These are phyloP conservation scores for Idaea dimidiata DNA, from an alignment of 2,888 invertebrate genomes.

Conservation along the genomic window DNA sequence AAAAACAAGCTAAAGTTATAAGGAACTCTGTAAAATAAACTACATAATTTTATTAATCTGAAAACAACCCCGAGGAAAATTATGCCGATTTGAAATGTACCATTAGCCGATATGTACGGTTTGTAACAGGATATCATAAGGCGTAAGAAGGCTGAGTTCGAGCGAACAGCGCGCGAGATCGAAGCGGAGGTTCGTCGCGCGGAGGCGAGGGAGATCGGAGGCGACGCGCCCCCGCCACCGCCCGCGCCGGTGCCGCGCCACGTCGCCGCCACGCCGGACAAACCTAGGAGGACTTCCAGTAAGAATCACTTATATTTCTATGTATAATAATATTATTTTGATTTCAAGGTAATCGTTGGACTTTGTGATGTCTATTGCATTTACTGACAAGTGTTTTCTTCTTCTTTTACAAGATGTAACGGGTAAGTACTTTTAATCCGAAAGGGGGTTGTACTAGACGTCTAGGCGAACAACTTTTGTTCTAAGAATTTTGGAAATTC, in stretches of 20 bases:
- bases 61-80: too few species aligned
- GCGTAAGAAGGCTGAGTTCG: slow-evolving; percentile 84
- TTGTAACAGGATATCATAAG: slow-evolving; percentile 80
- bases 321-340: neutral
- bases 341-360: neutral
- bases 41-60: too few species aligned
- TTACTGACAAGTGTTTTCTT: neutral
- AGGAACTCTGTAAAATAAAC: too few species aligned
- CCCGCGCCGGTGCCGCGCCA: slow-evolving; percentile 34
- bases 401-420: too few species aligned
- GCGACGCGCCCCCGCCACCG: slow-evolving; percentile 40
- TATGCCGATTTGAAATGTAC: too few species aligned
- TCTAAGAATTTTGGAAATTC: too few species aligned
- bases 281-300: slow-evolving; percentile 22
- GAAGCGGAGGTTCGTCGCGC: slow-evolving; percentile 85
- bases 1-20: too few species aligned
- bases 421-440: neutral
- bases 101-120: neutral
- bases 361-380: neutral
- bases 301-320: slow-evolving; percentile 14
- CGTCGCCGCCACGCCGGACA: slow-evolving; percentile 21
- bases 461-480: too few species aligned
- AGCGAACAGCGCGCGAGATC: slow-evolving; percentile 88
- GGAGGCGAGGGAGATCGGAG: slow-evolving; percentile 74
- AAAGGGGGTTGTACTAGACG: too few species aligned